Conservation (phyloP, 2,113 vertebrate genomes). For the Daubentonia madagascariensis region DNA sequence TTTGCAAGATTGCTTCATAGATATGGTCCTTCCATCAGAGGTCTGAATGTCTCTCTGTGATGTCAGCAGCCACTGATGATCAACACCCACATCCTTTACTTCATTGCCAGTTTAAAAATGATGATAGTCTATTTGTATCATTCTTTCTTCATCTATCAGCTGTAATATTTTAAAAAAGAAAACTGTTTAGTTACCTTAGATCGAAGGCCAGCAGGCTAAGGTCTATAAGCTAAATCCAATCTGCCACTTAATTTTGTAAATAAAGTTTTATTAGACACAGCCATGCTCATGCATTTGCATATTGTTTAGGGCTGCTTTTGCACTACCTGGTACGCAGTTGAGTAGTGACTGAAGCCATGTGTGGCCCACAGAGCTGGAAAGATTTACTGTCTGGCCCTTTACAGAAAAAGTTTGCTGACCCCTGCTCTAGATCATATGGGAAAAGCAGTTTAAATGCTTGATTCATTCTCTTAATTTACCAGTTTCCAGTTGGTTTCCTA, state of each 20-base stretch:
- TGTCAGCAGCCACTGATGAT: neutral
- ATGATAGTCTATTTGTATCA: neutral
- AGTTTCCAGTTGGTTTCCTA: neutral
- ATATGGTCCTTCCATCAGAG: neutral
- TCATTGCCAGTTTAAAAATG: neutral
- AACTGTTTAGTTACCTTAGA: neutral
- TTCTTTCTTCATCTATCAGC: neutral
- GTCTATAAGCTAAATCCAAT: neutral
- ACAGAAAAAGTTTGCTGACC: neutral
- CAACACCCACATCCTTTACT: neutral
- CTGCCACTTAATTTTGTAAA: neutral
- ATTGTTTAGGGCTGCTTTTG: neutral
- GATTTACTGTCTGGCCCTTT: neutral
- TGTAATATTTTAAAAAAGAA: neutral
- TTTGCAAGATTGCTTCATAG: neutral
- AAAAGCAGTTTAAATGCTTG: neutral
- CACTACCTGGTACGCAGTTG: neutral
- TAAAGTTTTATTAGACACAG: conserved; percentile 19
- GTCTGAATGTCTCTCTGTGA: neutral
- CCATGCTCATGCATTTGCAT: neutral
- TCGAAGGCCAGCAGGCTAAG: neutral
- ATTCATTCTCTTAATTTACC: neutral
- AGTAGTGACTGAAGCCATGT: neutral
- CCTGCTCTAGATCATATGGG: neutral
- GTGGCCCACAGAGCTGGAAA: neutral